Conservation (phyloP, 1,140 invertebrate species). For the Neotoxoptera formosana region DNA sequence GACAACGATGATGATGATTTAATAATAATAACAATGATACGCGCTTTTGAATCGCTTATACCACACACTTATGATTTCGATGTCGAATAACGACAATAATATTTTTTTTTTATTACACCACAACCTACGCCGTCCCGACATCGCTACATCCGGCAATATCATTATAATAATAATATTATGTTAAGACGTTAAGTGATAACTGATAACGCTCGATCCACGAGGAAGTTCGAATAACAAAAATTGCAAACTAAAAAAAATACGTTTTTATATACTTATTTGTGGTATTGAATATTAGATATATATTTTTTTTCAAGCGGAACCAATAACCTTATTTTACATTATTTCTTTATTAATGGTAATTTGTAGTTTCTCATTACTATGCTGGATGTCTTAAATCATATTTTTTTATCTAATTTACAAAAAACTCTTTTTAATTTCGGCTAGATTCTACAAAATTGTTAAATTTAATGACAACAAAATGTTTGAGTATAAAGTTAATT, state of each 20-base stretch:
- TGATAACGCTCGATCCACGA: neutral
- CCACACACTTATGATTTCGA: neutral
- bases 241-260: neutral
- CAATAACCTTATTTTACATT: neutral
- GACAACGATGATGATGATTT: neutral
- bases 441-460: neutral
- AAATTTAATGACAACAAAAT: neutral
- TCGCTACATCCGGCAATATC: neutral
- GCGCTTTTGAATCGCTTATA: neutral
- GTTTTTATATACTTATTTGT: neutral
- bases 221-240: neutral
- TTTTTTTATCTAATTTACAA: neutral
- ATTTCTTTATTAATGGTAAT: neutral
- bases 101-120: neutral
- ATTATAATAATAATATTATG: neutral
- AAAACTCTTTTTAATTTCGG: neutral
- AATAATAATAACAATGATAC: constrained; percentile 5
- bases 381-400: neutral
- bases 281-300: neutral
- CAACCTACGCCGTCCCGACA: neutral
- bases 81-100: neutral
- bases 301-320: neutral
- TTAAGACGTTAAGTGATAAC: neutral
- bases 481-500: neutral
- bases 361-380: neutral